Conservation (phyloP, 2,888 invertebrate genomes). For the Parascotia fuliginaria region DNA sequence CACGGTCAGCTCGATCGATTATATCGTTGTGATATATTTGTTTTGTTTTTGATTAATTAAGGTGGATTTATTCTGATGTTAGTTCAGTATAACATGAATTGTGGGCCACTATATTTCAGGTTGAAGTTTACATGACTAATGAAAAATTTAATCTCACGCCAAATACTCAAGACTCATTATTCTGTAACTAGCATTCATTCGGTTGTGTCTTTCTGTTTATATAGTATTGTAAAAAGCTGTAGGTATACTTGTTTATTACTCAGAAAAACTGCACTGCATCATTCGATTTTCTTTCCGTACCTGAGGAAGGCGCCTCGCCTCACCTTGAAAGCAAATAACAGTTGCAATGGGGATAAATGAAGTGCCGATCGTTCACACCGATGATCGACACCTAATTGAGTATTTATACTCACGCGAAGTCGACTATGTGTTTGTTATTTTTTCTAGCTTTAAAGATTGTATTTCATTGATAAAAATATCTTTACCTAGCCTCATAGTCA, state of each 20-base stretch:
- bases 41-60: no score
- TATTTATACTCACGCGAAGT: slow-evolving; percentile 10
- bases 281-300: not conserved
- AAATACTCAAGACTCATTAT: no score
- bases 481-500: no score
- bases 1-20: slow-evolving; percentile 5
- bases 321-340: slow-evolving; percentile 11
- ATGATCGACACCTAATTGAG: slow-evolving; percentile 15
- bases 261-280: not conserved
- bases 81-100: no score
- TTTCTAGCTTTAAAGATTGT: not conserved
- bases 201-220: no score
- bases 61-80: no score
- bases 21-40: slow-evolving; percentile 6
- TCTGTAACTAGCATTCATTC: no score
- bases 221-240: no score
- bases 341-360: slow-evolving; percentile 10
- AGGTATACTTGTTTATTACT: not conserved
- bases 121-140: no score
- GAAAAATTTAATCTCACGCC: no score
- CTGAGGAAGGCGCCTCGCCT: slow-evolving; percentile 2
- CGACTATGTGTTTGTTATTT: not conserved
- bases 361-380: slow-evolving; percentile 9
- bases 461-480: no score
- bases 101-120: no score